These are phyloP conservation scores for Scalopus aquaticus DNA, from an alignment of 2,113 vertebrate genomes.

Conservation along the genomic window DNA sequence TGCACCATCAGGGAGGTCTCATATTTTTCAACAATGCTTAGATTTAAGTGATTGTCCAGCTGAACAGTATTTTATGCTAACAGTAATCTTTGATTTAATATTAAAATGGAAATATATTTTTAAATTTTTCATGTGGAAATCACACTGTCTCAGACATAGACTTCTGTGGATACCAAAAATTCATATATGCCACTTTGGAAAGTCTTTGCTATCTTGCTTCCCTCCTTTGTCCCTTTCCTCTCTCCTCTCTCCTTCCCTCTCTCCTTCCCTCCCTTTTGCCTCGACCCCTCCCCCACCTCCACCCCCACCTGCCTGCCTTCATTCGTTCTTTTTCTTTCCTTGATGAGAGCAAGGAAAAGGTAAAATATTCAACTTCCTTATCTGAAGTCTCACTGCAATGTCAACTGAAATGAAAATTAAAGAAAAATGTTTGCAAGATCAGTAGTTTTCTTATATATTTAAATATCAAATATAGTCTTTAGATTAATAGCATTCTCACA, in stretches of 20 bases:
- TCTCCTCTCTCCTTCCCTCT: too few relatives aligned
- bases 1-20: too few relatives aligned
- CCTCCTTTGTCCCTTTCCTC: not conserved
- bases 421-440: not conserved
- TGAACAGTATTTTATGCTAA: not conserved
- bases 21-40: not conserved
- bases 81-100: not conserved
- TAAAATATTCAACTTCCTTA: not conserved
- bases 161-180: not conserved
- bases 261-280: accelerated
- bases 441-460: not conserved
- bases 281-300: not conserved
- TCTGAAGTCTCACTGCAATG: not conserved
- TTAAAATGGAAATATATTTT: not conserved
- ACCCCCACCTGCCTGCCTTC: too few relatives aligned
- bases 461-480: not conserved
- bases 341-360: not conserved
- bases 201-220: not conserved
- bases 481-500: not conserved
- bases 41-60: not conserved
- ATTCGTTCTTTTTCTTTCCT: not conserved
- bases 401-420: not conserved
- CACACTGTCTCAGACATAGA: not conserved
- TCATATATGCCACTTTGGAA: not conserved
- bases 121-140: not conserved